Evolutionary conservation across 2,797 vertebrate species (phyloP), one percentile per base, ranked within the genome.

Genomic region (Sebastes reedi): DNA sequence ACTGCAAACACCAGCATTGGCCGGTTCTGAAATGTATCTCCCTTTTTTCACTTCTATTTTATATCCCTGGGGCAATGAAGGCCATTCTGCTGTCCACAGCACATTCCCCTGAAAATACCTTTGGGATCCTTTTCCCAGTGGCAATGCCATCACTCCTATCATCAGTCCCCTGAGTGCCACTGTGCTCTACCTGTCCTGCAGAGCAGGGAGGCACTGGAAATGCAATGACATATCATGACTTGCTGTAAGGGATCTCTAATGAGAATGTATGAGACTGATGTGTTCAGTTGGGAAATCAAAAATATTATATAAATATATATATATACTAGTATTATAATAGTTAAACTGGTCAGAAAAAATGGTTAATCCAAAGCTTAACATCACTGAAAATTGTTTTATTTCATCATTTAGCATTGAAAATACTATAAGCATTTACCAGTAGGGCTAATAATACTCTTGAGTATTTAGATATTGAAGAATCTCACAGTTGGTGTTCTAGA

Each of bases 11-110:
- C 67, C 27, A 67, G 69, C 22, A 61, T 11, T 80, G 65, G 24
- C 68, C 75, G 29, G 59, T 80, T 85, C 54, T 82, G 68, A 89
- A 81, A 80, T 75, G 50, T 69, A 80, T 80, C 61, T 87, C 66
- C 68, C 67, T 58, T 81, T 80, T 42, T 81, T 76, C 64, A 70
- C 72, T 59, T 54, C 22, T 61, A 69, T 75, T 68, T 67, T 58
- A 80, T 69, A 71, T 89, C 85, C 84, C 80, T 68, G 24, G 73
- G 80, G 90, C 68, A 77, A 65, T 79, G 59, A 52, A 87, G 84
- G 83, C 80, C 72, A 81, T 91, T 93, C 80, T 86, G 88, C 88
- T 89, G 81, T 85, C 90, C 87, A 80, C 81, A 88, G 89, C 90
- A 89, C 73, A 89, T 80, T 90, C 84, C 72, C 73, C 62, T 86